Conservation (phyloP, 2,113 vertebrate species). For the Gallinago paraguaiae region DNA sequence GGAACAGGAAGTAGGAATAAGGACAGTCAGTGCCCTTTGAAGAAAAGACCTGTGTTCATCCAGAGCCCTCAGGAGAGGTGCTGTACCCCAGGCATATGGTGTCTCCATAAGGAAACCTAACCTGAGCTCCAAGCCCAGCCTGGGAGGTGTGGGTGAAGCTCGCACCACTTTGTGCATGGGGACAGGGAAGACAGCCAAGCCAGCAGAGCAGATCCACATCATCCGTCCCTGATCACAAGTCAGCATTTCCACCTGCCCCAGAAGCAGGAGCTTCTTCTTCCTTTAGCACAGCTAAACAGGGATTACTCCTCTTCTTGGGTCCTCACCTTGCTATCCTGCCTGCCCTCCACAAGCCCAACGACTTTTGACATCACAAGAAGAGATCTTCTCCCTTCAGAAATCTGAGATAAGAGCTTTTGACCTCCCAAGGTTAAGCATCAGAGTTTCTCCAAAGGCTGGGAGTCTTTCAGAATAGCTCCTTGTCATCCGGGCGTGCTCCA, state of each 20-base stretch:
- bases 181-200: background rate
- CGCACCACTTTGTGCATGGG: rapidly evolving
- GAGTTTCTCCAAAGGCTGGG: background rate
- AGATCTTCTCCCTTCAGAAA: conserved; percentile 15
- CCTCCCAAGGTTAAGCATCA: conserved; percentile 43
- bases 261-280: background rate
- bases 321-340: background rate
- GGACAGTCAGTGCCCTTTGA: background rate
- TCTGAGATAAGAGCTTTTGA: conserved; percentile 29
- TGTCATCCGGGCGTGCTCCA: background rate
- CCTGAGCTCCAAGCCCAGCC: background rate
- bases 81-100: background rate
- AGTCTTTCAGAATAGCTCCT: conserved; percentile 12
- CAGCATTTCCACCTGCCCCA: background rate
- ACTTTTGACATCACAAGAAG: background rate
- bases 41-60: background rate
- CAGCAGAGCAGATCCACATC: background rate
- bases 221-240: background rate
- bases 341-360: background rate
- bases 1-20: background rate
- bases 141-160: background rate
- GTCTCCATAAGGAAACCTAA: background rate
- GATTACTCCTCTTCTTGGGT: background rate
- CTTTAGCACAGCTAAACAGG: background rate
- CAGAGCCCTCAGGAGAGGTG: background rate